phyloP scores from a whole-genome alignment of 1,140 invertebrate genomes.

The Trissolcus basalis region DNA sequence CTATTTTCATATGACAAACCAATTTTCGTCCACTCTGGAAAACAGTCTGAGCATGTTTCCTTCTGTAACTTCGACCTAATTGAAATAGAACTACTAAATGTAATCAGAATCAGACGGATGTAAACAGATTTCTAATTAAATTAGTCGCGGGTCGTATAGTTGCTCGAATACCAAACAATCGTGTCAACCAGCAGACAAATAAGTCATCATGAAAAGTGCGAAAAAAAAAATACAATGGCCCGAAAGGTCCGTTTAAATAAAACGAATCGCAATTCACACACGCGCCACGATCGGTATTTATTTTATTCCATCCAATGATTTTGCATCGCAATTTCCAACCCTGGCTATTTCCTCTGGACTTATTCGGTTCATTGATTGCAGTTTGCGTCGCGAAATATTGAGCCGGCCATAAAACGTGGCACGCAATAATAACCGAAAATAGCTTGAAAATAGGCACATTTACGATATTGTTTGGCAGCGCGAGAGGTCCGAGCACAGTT shows the following conservation, averaged over 20 bases:
- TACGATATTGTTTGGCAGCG: conserved; percentile 66
- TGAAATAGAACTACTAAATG: not conserved
- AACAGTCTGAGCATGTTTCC: not conserved
- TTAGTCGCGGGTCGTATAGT: not conserved
- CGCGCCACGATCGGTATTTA: not conserved
- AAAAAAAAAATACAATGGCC: too few species aligned
- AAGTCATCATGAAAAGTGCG: too few species aligned
- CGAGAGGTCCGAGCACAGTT: conserved; percentile 52
- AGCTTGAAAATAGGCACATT: conserved; percentile 49
- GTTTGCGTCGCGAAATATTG: conserved; percentile 9
- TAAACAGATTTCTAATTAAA: not conserved
- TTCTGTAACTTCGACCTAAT: not conserved
- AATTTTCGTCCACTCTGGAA: not conserved
- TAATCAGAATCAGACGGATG: conserved; percentile 1
- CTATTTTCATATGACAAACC: not conserved
- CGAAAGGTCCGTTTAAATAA: not conserved
- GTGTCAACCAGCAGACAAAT: too few species aligned
- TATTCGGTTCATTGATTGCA: conserved; percentile 23
- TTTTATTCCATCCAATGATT: conserved; percentile 4
- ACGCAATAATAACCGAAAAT: conserved; percentile 30
- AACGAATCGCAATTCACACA: not conserved
- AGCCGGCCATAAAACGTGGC: conserved; percentile 3
- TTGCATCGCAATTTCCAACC: not conserved
- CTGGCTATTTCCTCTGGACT: conserved; percentile 3
- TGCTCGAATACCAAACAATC: not conserved